Evolutionary conservation across 1,140 invertebrate species (phyloP).

Genomic region (Zeugodacus cucurbitae): DNA sequence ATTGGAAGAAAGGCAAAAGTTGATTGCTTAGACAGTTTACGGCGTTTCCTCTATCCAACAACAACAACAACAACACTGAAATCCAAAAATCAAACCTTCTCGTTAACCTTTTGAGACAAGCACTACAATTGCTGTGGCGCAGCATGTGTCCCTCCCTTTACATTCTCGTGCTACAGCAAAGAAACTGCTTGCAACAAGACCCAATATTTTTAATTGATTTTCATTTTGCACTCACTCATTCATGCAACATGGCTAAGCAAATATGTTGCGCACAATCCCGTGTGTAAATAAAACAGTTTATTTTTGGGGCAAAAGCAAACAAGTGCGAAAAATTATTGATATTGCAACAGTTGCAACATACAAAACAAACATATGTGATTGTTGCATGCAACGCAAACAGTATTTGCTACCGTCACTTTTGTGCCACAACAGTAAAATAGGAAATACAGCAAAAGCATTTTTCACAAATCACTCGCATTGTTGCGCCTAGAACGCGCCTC

Average conservation of each 20-base stretch:
- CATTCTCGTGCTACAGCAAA: background rate
- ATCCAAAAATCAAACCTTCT: constrained; percentile 12
- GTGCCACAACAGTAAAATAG: background rate
- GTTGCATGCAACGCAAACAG: background rate
- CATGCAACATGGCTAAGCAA: constrained; percentile 30
- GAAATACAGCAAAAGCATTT: background rate
- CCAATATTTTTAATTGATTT: background rate
- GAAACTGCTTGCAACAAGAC: background rate
- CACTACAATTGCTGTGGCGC: background rate
- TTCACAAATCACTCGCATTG: background rate
- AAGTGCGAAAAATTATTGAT: constrained; percentile 37
- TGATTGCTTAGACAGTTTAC: constrained; percentile 32
- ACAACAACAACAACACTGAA: background rate
- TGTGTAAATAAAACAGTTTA: background rate
- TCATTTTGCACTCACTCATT: background rate
- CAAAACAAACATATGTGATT: background rate
- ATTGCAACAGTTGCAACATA: constrained; percentile 30
- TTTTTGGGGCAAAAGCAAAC: constrained; percentile 5
- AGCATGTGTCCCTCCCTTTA: background rate
- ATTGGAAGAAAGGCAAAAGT: constrained; percentile 17
- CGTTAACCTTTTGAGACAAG: constrained; percentile 18
- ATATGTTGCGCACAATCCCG: background rate
- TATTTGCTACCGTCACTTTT: background rate
- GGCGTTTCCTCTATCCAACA: background rate
- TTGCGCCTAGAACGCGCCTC: background rate